Evolutionary conservation across 2,113 vertebrate species (phyloP).

Genomic region (Mandrillus leucophaeus): DNA sequence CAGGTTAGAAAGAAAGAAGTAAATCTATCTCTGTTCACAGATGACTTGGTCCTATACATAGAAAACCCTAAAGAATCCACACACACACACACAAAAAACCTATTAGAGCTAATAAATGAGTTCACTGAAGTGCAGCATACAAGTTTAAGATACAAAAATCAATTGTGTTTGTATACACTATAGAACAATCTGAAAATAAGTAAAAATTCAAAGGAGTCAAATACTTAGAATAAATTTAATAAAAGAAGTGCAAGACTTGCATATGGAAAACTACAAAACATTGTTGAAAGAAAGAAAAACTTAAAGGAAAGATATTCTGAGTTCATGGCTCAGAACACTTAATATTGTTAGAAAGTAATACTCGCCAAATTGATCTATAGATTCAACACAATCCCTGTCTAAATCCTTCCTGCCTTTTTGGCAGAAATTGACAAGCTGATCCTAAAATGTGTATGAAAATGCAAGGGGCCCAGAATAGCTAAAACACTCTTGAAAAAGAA

Average conservation of each 20-base stretch:
- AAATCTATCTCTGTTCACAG: neutral
- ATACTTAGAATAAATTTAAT: neutral
- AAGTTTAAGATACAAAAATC: constrained; percentile 27
- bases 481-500: neutral
- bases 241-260: neutral
- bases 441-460: neutral
- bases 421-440: neutral
- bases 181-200: neutral
- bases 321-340: neutral
- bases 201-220: neutral
- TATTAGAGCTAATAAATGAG: neutral
- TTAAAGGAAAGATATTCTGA: neutral
- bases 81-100: neutral
- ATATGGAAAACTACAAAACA: neutral
- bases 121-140: neutral
- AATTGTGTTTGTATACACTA: neutral
- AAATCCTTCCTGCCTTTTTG: neutral
- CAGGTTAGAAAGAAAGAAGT: constrained; percentile 14
- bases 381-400: neutral
- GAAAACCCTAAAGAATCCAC: neutral
- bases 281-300: neutral
- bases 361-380: neutral
- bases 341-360: neutral
- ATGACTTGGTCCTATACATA: neutral
- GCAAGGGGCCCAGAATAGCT: neutral